These are phyloP conservation scores for Therioaphis trifolii DNA, from an alignment of 2,888 invertebrate genomes.

Conservation along the genomic window DNA sequence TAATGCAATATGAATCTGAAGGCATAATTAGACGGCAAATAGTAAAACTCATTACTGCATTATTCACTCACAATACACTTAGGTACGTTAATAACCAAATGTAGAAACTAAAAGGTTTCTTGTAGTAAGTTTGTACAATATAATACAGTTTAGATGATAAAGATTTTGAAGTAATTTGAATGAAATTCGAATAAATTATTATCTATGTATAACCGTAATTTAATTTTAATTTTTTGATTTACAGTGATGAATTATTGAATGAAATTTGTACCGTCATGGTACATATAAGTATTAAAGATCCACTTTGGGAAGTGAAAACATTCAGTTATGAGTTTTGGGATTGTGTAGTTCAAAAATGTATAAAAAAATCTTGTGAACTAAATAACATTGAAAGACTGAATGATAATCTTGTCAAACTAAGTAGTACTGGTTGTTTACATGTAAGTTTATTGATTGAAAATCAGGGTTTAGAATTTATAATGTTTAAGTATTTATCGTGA, in stretches of 20 bases:
- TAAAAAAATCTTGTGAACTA: neutral
- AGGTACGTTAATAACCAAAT: constrained; percentile 21
- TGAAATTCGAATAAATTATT: too few species aligned
- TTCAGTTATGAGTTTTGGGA: constrained; percentile 56
- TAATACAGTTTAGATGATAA: too few species aligned
- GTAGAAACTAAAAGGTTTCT: too few species aligned
- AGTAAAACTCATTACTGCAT: constrained; percentile 43
- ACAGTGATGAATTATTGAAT: constrained; percentile 18
- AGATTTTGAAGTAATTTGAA: too few species aligned
- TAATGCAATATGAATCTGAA: constrained; percentile 55
- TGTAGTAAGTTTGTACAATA: too few species aligned
- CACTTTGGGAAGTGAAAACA: constrained; percentile 55
- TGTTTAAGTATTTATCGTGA: neutral
- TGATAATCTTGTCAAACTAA: neutral
- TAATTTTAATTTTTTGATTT: neutral
- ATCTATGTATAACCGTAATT: neutral
- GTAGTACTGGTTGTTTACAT: constrained; percentile 39
- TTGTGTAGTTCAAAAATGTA: neutral
- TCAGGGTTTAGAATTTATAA: neutral
- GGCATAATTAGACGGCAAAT: constrained; percentile 50
- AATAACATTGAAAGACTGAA: neutral
- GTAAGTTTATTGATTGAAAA: constrained; percentile 11
- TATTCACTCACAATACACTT: neutral
- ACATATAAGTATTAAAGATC: constrained; percentile 47
- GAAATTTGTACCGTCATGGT: constrained; percentile 45